Evolutionary conservation across 2,797 vertebrate species (phyloP).

Genomic region (Odontamblyopus rebecca): DNA sequence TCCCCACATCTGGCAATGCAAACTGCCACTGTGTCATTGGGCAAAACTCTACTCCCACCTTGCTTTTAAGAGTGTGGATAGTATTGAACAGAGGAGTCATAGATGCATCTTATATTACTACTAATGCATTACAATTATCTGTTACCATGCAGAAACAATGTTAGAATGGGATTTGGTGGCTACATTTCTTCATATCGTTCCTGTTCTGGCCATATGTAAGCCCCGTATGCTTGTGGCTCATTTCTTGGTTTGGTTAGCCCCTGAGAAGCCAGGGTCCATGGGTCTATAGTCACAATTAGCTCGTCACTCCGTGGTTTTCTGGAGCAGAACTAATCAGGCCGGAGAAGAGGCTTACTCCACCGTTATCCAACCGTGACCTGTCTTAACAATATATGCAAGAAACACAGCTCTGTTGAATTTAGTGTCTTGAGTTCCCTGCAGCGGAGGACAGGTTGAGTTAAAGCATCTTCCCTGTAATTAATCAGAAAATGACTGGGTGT

Average conservation of each 20-base stretch:
- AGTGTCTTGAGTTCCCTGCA: constrained; percentile 24
- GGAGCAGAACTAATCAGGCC: constrained; percentile 70
- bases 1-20: background rate
- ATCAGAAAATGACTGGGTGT: constrained; percentile 45
- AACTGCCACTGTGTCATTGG: background rate
- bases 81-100: too few relatives aligned
- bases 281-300: constrained; percentile 51
- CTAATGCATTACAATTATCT: background rate
- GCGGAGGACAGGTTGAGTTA: constrained; percentile 33
- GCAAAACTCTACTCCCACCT: background rate
- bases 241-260: constrained; percentile 46
- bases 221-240: constrained; percentile 36
- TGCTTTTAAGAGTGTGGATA: background rate
- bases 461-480: constrained; percentile 44
- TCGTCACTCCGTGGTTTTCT: constrained; percentile 67
- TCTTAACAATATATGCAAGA: constrained; percentile 48
- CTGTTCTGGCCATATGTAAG: background rate
- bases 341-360: constrained; percentile 49
- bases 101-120: too few relatives aligned
- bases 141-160: background rate
- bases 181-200: background rate
- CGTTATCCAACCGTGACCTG: constrained; percentile 49
- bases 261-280: constrained; percentile 37
- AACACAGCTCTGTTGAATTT: constrained; percentile 45
- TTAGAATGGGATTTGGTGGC: background rate